Evolutionary conservation across 2,113 vertebrate species (phyloP), one percentile per base, ranked within the genome.

Genomic region (Bubo blakistoni): DNA sequence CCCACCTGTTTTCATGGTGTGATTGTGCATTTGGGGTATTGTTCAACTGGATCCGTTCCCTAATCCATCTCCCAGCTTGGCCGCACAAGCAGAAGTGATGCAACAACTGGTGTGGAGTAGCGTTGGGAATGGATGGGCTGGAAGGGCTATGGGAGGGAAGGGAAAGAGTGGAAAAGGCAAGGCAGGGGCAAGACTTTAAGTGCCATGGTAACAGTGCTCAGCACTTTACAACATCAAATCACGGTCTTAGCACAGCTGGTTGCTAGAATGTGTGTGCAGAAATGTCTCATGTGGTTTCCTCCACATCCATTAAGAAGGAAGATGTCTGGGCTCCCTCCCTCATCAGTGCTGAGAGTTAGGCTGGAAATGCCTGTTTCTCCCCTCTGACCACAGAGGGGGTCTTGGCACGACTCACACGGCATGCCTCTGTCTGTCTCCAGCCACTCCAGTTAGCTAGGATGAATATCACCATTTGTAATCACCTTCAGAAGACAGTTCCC

Each of bases 81-180:
- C n/a, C 3, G 7, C n/a, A 18, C 11, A 69, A 87, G 59, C 49
- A 59, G 55, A 63, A 87, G 44, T 22, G 44, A 26, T 6, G 2
- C 0, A 0, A 27, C 16, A 38, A 29, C 29, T 2, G 6, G 11
- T 16, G 26, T 58, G 66, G 19, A 12, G n/a, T 38, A 38, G n/a
- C 1, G 2, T 8, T 8, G n/a, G 63, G 16, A 44, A 69, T 0
- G 0, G 14, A 10, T 26, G 29, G 21, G 16, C 25, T 86, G 34
- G 71, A 67, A 79, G 25, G 54, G 19, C 15, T 30, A 17, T 9
- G 17, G 55, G 44, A 16, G 30, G 27, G 54, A 82, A 86, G 13
- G 21, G 8, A 62, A 74, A 62, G 9, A 17, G 29, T 36, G 16
- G 18, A 69, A 78, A 83, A 63, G 38, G 10, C 21, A 55, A n/a